A percentile compares a stretch with the other conserved stretches of the same genome.
Evolutionary conservation across 2,113 vertebrate genomes (phyloP).

Genomic region (Pionites leucogaster): DNA sequence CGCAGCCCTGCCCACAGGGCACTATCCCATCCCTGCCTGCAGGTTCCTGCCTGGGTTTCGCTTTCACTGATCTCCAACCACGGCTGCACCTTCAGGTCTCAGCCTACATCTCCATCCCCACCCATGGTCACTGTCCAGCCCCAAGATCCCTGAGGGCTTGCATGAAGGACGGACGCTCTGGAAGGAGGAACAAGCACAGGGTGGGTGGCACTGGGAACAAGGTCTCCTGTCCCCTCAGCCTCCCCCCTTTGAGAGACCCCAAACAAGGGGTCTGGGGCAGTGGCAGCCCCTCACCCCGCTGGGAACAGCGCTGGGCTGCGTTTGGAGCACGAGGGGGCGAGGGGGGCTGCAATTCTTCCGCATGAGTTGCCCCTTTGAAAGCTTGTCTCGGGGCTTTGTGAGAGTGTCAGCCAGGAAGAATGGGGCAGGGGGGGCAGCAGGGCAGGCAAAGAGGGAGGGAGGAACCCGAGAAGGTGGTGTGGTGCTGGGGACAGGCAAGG

Average conservation of each 20-base stretch:
- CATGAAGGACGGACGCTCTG: neutral
- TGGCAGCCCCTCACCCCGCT: constrained; percentile 31
- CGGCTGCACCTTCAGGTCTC: neutral
- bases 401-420: constrained; percentile 52
- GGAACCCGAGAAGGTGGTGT: neutral
- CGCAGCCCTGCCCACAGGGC: neutral
- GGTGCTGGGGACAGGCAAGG: neutral
- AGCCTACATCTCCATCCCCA: neutral
- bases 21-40: neutral
- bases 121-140: neutral
- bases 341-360: constrained; percentile 51
- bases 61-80: neutral
- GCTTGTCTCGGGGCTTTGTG: constrained; percentile 54
- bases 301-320: neutral
- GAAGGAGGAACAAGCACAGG: neutral
- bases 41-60: neutral
- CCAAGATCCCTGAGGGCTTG: neutral
- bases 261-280: constrained; percentile 13
- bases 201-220: neutral
- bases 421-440: neutral
- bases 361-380: constrained; percentile 64
- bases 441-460: neutral
- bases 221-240: neutral
- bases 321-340: neutral
- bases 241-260: neutral